These are phyloP conservation scores for Euwallacea fornicatus DNA, from an alignment of 1,140 invertebrate species.

Conservation along the genomic window DNA sequence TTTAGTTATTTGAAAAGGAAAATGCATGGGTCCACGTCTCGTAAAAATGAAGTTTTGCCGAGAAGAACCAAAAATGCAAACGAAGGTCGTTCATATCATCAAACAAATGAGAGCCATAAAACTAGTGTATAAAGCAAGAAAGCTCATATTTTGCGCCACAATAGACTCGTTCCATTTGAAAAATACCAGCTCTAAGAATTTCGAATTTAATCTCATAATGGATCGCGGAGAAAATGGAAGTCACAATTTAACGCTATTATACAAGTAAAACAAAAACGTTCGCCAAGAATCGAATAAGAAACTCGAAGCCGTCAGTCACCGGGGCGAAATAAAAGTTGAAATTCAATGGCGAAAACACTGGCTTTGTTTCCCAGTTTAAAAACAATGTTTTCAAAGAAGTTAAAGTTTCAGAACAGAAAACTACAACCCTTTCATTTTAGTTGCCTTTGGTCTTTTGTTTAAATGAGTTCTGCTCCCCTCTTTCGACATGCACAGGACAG, in stretches of 20 bases:
- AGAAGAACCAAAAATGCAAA: too few species aligned
- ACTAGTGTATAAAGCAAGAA: neutral
- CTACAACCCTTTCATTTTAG: slow-evolving; percentile 41
- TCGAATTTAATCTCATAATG: slow-evolving; percentile 36
- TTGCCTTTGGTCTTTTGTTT: slow-evolving; percentile 40
- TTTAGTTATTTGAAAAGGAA: too few species aligned
- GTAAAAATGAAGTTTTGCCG: too few species aligned
- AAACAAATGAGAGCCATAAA: too few species aligned
- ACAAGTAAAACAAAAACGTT: slow-evolving; percentile 28
- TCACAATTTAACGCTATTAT: slow-evolving; percentile 40
- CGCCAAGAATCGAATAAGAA: slow-evolving; percentile 36
- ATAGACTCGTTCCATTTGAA: slow-evolving; percentile 12
- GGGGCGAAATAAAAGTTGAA: slow-evolving; percentile 34
- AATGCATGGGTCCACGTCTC: too few species aligned
- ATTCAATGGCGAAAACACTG: slow-evolving; percentile 36
- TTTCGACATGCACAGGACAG: slow-evolving; percentile 20
- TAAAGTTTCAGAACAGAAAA: slow-evolving; percentile 41
- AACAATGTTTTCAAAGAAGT: slow-evolving; percentile 40
- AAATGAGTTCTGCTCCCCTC: slow-evolving; percentile 28
- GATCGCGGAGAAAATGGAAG: slow-evolving; percentile 32
- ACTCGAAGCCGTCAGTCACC: slow-evolving; percentile 30
- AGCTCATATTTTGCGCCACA: slow-evolving; percentile 17
- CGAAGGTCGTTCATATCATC: too few species aligned
- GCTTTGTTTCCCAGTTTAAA: slow-evolving; percentile 36
- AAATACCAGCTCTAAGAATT: slow-evolving; percentile 23